Percentiles rank a stretch among this genome's conserved stretches.
Evolutionary conservation across 2,113 vertebrate species (phyloP).

Genomic region (Microcebus tavaratra): DNA sequence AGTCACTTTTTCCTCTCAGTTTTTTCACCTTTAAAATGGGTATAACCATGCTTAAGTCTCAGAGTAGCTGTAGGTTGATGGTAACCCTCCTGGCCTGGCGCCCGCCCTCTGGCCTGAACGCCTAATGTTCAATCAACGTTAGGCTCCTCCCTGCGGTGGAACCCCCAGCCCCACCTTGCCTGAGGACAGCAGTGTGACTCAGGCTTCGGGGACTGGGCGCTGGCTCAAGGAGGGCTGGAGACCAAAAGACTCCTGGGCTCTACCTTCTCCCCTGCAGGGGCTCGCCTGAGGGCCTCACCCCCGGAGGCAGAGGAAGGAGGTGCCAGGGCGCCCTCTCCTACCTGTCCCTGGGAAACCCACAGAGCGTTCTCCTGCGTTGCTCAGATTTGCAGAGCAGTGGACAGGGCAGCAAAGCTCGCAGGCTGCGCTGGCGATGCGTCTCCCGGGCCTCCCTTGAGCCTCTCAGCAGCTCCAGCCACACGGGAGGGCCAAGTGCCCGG

Average conservation of each 20-base stretch:
- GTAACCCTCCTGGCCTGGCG: too few species aligned
- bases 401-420: accelerated
- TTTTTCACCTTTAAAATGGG: background rate
- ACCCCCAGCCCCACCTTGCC: background rate
- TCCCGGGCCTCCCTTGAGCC: background rate
- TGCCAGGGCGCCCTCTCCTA: accelerated
- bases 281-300: background rate
- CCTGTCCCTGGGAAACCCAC: background rate
- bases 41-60: background rate
- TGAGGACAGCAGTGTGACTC: background rate
- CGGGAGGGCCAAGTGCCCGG: background rate
- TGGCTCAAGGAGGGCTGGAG: background rate
- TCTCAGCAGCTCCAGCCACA: background rate
- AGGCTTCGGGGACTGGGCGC: background rate
- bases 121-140: background rate
- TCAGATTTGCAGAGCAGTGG: background rate
- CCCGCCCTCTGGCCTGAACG: accelerated
- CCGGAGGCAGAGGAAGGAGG: background rate
- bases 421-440: background rate
- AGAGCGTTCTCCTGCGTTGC: background rate
- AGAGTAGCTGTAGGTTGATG: background rate
- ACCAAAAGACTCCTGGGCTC: background rate
- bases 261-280: background rate
- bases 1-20: too few species aligned
- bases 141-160: background rate